Evolutionary conservation across 2,888 invertebrate species (phyloP), one percentile per base, ranked within the genome.

Genomic region (Acleris cristana): DNA sequence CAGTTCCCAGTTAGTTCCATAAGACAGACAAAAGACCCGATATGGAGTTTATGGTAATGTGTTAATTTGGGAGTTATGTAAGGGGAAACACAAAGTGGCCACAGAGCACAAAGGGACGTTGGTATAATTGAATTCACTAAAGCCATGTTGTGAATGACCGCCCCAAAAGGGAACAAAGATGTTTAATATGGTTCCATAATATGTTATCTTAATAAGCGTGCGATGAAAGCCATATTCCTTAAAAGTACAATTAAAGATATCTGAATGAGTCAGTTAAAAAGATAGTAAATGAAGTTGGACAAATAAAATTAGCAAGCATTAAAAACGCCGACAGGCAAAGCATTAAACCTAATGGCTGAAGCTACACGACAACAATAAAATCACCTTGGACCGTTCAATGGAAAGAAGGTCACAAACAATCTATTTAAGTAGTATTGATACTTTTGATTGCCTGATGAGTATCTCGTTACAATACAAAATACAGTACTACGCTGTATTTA

Each of bases 381-480:
- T 77, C 66, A 73, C 80, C 82, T 85, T 82, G 81, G 80, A 72
- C 77, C 75, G 75, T 78, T 74, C 77, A 78, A 71, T 74, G 81
- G 74, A 75, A 78, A 81, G 78, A 78, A 81, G 84, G 83, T 73
- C 81, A 76, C 74, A 76, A 72, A 74, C 79, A 81, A 81, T 85
- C 79, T 80, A 81, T 79, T 82, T 73, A 73, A 73, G n/a, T 56
- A 14, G n/a, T 59, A 40, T 79, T 79, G 82, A 81, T 83, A 82
- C 81, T 82, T 78, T 73, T 74, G 76, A 79, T 78, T 75, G 74
- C 79, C 66, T 65, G 58, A 72, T 70, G 57, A 70, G 34, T 51
- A n/a, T 5, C 5, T 30, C 34, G 45, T n/a, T 48, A 8, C 14
- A 34, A 10, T 10, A 40, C 40, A 40, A 4, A 34, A 40, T 40